These are phyloP conservation scores for Scolopax rusticola DNA, from an alignment of 2,797 vertebrate species.

Conservation along the genomic window DNA sequence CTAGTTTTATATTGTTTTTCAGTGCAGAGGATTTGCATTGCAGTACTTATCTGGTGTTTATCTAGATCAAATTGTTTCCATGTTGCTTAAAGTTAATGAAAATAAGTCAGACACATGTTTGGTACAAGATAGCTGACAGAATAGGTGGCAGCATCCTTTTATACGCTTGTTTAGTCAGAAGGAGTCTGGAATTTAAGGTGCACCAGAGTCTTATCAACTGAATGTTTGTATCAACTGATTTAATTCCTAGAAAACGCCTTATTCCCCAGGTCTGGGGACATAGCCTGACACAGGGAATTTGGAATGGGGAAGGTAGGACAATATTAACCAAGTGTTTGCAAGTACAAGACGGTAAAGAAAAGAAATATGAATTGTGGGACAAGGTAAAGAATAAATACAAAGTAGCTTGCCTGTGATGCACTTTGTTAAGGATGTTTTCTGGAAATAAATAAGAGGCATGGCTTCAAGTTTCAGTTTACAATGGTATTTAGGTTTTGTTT, in stretches of 20 bases:
- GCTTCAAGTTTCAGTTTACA: not conserved
- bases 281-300: not conserved
- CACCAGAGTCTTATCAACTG: not conserved
- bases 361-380: not conserved
- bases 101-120: rapidly evolving
- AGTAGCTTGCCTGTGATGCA: not conserved
- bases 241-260: not conserved
- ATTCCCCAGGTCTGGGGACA: not conserved
- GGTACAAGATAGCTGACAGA: not conserved
- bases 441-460: not conserved
- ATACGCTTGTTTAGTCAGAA: not conserved
- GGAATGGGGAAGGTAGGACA: not conserved
- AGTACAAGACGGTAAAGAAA: not conserved
- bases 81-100: not conserved
- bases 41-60: not conserved
- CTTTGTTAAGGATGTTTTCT: not conserved
- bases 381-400: not conserved
- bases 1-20: rapidly evolving
- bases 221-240: not conserved
- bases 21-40: not conserved
- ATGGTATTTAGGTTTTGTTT: not conserved
- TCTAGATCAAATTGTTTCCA: not conserved
- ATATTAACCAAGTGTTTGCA: not conserved
- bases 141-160: not conserved
- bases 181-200: not conserved